These are phyloP conservation scores for Didymodactylos carnosus DNA, from an alignment of 2,888 invertebrate species.

Conservation along the genomic window DNA sequence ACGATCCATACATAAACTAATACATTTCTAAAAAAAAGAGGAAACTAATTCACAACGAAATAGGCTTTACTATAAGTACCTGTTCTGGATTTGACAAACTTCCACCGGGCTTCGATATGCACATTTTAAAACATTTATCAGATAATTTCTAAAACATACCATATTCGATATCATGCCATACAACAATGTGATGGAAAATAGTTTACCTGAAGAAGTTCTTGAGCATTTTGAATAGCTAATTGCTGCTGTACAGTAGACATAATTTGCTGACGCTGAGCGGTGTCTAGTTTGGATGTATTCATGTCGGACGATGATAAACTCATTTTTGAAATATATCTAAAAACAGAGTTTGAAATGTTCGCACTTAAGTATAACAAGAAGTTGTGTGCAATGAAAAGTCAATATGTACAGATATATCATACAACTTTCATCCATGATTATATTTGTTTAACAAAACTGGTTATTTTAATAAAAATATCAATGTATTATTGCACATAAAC, in stretches of 20 bases:
- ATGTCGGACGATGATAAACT: too few relatives aligned
- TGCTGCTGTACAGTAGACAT: slow-evolving; percentile 88
- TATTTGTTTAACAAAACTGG: too few relatives aligned
- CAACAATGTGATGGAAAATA: neutral
- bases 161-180: slow-evolving; percentile 1
- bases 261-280: slow-evolving; percentile 34
- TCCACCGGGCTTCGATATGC: slow-evolving; percentile 69
- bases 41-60: slow-evolving; percentile 23
- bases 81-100: slow-evolving; percentile 67
- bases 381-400: too few relatives aligned
- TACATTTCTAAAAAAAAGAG: slow-evolving; percentile 56
- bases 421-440: too few relatives aligned
- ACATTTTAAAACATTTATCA: slow-evolving; percentile 86
- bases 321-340: too few relatives aligned
- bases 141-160: slow-evolving; percentile 58
- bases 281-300: slow-evolving; percentile 15
- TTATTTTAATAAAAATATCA: too few relatives aligned
- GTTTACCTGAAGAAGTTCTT: slow-evolving; percentile 63
- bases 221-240: slow-evolving; percentile 75
- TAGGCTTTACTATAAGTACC: slow-evolving; percentile 34
- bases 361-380: too few relatives aligned
- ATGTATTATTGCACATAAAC: too few relatives aligned
- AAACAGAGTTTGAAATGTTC: too few relatives aligned
- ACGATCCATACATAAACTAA: slow-evolving; percentile 92
- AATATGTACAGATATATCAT: too few relatives aligned